A percentile compares a stretch with the other conserved stretches of the same genome.
These are phyloP conservation scores for Arctia plantaginis DNA, from an alignment of 2,888 invertebrate genomes.

Conservation along the genomic window DNA sequence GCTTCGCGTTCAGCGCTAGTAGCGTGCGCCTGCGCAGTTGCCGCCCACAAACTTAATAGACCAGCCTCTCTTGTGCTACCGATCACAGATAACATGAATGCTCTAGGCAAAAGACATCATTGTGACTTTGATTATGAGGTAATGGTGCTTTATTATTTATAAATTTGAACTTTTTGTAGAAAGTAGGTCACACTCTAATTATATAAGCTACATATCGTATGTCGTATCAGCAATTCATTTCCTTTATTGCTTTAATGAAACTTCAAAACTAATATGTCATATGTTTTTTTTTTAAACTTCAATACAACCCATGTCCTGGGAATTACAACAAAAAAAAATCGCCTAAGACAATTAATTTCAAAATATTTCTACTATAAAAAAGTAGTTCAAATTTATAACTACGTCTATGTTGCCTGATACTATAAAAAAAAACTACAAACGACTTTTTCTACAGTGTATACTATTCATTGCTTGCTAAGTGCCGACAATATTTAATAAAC, in stretches of 20 bases:
- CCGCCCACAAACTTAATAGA: conserved; percentile 85
- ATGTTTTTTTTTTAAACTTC: neutral
- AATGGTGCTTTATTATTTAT: neutral
- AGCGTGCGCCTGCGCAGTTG: conserved; percentile 90
- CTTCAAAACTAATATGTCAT: neutral
- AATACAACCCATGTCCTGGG: neutral
- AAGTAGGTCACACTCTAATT: neutral
- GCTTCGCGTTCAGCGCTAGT: conserved; percentile 87
- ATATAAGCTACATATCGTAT: no score
- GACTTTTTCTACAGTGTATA: neutral
- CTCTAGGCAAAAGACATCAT: conserved; percentile 85
- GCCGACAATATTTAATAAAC: no score
- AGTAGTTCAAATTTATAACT: neutral
- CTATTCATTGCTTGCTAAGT: neutral
- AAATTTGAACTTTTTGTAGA: neutral
- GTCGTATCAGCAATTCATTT: no score
- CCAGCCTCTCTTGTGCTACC: conserved; percentile 89
- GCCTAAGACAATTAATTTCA: neutral
- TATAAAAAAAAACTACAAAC: neutral
- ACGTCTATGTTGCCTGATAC: no score
- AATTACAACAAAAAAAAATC: neutral
- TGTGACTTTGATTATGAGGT: conserved; percentile 85
- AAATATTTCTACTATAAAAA: neutral
- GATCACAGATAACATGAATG: conserved; percentile 88
- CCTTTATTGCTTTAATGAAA: no score